Conservation (phyloP, 2,113 vertebrate genomes). For the Callorhinus ursinus region DNA sequence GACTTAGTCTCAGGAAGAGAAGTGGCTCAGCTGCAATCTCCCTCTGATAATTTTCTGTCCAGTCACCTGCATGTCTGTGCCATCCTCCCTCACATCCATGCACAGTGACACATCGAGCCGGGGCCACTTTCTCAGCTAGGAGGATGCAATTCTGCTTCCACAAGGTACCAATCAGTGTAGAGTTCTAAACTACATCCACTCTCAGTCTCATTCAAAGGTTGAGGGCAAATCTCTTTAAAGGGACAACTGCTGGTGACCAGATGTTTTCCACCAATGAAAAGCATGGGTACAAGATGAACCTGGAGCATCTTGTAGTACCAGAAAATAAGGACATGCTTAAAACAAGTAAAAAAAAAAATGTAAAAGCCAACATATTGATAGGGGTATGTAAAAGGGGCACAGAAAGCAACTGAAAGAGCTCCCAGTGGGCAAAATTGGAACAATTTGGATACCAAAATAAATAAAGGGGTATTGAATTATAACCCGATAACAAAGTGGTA, state of each 20-base stretch:
- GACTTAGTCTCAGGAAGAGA: background rate
- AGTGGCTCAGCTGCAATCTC: background rate
- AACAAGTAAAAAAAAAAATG: background rate
- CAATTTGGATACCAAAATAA: background rate
- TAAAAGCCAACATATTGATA: background rate
- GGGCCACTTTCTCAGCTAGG: background rate
- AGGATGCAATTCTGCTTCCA: constrained; percentile 49
- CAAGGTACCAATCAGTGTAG: constrained; percentile 25
- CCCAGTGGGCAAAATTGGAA: background rate
- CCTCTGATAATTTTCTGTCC: constrained; percentile 16
- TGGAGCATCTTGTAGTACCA: background rate
- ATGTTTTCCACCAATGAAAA: constrained; percentile 76
- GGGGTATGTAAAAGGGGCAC: background rate
- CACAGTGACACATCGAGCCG: background rate
- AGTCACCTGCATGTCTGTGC: background rate
- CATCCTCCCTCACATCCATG: background rate
- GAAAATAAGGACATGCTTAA: background rate
- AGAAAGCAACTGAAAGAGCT: background rate
- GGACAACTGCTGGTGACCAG: constrained; percentile 75
- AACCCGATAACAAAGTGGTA: background rate
- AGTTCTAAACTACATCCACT: constrained; percentile 35
- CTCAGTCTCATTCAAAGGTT: constrained; percentile 67
- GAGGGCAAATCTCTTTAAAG: constrained; percentile 64
- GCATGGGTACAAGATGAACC: background rate
- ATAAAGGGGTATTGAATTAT: background rate